Evolutionary conservation across 2,888 invertebrate species (phyloP), one percentile per base, ranked within the genome.

Genomic region (Tridacna gigas): DNA sequence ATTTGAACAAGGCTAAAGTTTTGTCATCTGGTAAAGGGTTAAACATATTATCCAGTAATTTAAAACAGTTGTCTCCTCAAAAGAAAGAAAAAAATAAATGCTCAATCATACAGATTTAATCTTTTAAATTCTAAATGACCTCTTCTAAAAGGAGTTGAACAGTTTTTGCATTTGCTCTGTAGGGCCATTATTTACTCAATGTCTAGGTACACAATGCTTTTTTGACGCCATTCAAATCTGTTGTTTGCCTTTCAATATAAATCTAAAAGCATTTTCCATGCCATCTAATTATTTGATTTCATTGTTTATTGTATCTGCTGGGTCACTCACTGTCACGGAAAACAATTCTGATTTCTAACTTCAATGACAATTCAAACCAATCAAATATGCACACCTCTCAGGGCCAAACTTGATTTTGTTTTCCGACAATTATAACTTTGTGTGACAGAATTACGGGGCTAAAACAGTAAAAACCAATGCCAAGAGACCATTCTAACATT

Each of bases 291-390:
- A 71, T 71, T 71, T 48, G 25, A 48, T 48, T 71, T 48, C 25
- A 22, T 22, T 71, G 37, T 51, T 26, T 51, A 71, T 71, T 71
- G 48, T 26, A 71, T 22, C 51, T 48, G 71, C 26, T 51, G 51
- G 51, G 71, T 71, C 71, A 71, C 71, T 71, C 12, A 51, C 51
- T 71, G 51, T 71, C 22, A 71, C 48, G 51, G 51, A 71, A 71
- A 28, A 71, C 51, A 45, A 71, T 71, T 71, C 71, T 12, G 0
- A 51, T 15, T 51, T 71, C 22, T 71, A 47, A 48, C 22, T 71
- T 51, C 71, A 22, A 71, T 47, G 25, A 15, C 48, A 48, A 15
- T 3, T 51, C 12, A 71, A 71, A 22, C 25, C 51, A 71, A 51
- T 51, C 71, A 51, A 51, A 71, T 25, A 47, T 71, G 51, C 51